A percentile compares a stretch with the other conserved stretches of the same genome.
Evolutionary conservation across 2,888 invertebrate genomes (phyloP).

Genomic region (Autographa gamma): DNA sequence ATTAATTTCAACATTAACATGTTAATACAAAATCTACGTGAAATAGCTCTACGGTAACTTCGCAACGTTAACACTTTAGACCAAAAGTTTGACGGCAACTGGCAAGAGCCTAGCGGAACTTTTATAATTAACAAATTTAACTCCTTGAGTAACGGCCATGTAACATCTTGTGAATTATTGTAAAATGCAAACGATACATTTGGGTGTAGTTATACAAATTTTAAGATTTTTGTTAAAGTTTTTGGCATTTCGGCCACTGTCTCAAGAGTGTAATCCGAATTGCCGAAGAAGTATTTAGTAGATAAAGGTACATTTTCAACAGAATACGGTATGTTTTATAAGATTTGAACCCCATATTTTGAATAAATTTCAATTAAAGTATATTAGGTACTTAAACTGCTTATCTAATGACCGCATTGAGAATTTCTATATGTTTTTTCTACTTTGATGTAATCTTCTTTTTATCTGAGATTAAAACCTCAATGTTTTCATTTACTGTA

Average conservation of each 20-base stretch:
- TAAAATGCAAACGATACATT: conserved; percentile 7
- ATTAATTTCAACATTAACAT: conserved; percentile 22
- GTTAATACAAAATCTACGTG: conserved; percentile 33
- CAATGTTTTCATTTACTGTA: neutral
- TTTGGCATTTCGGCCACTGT: no score
- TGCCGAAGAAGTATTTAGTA: no score
- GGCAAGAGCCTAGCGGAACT: conserved; percentile 23
- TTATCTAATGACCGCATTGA: no score
- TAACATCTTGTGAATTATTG: conserved; percentile 22
- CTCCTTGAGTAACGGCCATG: conserved; percentile 29
- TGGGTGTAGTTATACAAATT: neutral
- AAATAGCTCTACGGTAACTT: conserved; percentile 33
- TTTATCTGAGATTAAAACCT: no score
- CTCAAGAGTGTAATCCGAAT: no score
- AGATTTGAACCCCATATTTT: no score
- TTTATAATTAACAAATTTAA: conserved; percentile 50
- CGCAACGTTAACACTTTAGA: conserved; percentile 32
- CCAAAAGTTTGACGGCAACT: conserved; percentile 30
- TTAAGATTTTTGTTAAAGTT: neutral
- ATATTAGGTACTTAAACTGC: no score
- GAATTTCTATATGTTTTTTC: no score
- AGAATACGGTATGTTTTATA: no score
- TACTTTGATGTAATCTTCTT: no score
- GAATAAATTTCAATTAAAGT: no score
- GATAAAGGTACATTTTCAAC: no score